phyloP scores from a whole-genome alignment of 2,113 vertebrate genomes.

The Passer domesticus region DNA sequence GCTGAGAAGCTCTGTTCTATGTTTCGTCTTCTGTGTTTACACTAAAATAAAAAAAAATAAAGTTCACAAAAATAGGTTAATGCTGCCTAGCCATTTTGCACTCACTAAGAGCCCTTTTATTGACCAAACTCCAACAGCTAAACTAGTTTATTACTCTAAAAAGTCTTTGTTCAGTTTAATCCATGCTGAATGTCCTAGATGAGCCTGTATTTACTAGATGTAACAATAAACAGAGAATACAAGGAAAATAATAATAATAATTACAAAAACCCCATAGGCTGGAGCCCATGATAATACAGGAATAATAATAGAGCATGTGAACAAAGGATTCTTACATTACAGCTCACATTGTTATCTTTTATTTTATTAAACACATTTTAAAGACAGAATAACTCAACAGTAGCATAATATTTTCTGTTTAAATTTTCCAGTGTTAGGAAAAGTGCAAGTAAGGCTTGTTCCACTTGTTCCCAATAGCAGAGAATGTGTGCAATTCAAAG shows the following conservation, averaged over 20 bases:
- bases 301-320: slow-evolving; percentile 2
- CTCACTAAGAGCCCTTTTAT: neutral
- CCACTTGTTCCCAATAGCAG: neutral
- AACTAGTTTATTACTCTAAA: slow-evolving; percentile 17
- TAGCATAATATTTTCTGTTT: slow-evolving; percentile 19
- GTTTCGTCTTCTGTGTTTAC: neutral
- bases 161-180: slow-evolving; percentile 35
- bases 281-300: neutral
- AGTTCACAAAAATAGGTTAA: neutral
- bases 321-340: neutral
- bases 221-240: slow-evolving; percentile 41
- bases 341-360: neutral
- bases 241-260: slow-evolving; percentile 36
- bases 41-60: neutral
- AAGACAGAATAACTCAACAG: neutral
- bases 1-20: neutral
- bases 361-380: slow-evolving; percentile 1
- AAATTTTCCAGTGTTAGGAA: neutral
- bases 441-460: neutral
- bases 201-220: slow-evolving; percentile 11
- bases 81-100: neutral
- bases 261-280: neutral
- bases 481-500: rapidly evolving
- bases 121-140: neutral
- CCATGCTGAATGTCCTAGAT: neutral